Evolutionary conservation across 2,888 invertebrate species (phyloP).

Genomic region (Drosophila antonietae): DNA sequence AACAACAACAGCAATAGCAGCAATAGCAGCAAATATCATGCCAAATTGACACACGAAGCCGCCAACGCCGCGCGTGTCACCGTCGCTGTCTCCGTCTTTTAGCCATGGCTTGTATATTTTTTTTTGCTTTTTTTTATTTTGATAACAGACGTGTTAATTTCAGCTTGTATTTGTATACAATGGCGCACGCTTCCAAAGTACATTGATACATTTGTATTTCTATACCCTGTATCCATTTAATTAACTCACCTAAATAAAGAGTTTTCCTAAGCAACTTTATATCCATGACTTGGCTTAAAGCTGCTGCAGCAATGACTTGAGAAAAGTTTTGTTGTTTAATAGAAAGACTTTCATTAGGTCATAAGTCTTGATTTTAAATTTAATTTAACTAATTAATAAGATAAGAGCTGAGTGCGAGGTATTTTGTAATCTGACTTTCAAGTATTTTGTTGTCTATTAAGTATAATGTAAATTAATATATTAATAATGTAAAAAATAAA

Average conservation of each 20-base stretch:
- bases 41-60: conserved; percentile 64
- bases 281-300: not conserved
- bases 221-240: not conserved
- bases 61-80: conserved; percentile 53
- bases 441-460: no score
- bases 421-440: no score
- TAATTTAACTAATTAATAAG: not conserved
- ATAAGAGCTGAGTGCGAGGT: no score
- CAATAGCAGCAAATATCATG: conserved; percentile 50
- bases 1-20: not conserved
- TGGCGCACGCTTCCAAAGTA: conserved; percentile 23
- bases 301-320: not conserved
- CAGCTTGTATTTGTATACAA: conserved; percentile 42
- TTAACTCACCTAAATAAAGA: not conserved
- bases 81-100: conserved; percentile 56
- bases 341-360: not conserved
- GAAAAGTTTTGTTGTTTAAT: no score
- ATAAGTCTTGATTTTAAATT: not conserved
- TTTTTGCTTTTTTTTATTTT: conserved; percentile 31
- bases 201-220: conserved; percentile 6
- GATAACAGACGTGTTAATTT: conserved; percentile 74
- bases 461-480: no score
- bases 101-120: conserved; percentile 56
- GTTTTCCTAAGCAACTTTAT: not conserved
- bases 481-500: no score